phyloP scores from a whole-genome alignment of 1,140 invertebrate genomes.

The Drosophila erecta region DNA sequence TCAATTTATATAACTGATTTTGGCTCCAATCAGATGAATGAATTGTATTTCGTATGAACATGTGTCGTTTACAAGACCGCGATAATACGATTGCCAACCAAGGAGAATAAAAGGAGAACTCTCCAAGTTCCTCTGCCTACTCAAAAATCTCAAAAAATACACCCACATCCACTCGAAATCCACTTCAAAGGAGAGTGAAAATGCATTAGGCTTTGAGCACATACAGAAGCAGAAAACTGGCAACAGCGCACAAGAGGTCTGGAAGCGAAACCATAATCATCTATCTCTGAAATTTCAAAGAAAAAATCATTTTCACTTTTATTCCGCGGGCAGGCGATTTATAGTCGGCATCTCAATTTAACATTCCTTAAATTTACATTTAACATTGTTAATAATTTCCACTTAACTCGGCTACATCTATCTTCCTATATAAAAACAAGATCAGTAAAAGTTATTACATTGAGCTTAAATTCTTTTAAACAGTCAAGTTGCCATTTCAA shows the following conservation, averaged over 20 bases:
- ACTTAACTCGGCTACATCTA: too few relatives aligned
- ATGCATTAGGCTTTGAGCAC: conserved; percentile 18
- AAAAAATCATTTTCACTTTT: too few relatives aligned
- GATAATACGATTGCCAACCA: conserved; percentile 8
- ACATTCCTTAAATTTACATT: too few relatives aligned
- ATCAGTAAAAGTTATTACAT: too few relatives aligned
- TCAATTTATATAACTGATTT: conserved; percentile 40
- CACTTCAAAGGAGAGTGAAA: conserved; percentile 42
- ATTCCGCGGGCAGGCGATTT: too few relatives aligned
- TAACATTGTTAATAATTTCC: too few relatives aligned
- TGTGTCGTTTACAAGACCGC: conserved; percentile 1
- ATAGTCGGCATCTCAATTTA: too few relatives aligned
- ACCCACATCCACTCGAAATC: conserved; percentile 22
- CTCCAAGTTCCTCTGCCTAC: conserved; percentile 5
- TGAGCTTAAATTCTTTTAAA: too few relatives aligned
- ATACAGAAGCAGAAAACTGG: conserved; percentile 33
- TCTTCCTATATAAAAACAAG: too few relatives aligned
- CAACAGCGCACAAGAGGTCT: conserved; percentile 20
- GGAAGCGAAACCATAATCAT: conserved; percentile 2
- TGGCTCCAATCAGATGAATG: conserved; percentile 55
- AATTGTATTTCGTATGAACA: conserved; percentile 14
- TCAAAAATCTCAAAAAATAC: conserved; percentile 12
- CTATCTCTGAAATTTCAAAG: neutral
- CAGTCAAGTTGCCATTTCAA: neutral
- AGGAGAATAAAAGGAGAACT: conserved; percentile 1